A percentile compares a stretch with the other conserved stretches of the same genome.
phyloP scores from a whole-genome alignment of 1,140 invertebrate species.

The Musca vetustissima region DNA sequence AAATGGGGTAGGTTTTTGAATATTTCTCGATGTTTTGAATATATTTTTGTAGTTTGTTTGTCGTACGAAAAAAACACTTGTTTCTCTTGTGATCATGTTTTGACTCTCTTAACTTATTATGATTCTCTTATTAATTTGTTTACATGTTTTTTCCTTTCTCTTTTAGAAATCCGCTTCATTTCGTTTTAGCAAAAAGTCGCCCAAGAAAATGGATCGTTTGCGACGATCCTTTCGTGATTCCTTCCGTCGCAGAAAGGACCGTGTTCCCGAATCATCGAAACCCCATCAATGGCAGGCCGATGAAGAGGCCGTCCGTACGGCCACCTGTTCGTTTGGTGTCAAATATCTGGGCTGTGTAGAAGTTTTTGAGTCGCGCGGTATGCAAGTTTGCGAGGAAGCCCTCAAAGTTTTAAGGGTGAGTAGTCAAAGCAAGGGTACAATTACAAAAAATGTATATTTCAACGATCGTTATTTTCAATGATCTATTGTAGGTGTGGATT shows the following conservation, averaged over 20 bases:
- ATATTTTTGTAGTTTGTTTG: no score
- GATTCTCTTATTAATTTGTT: background rate
- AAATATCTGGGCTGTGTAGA: slow-evolving; percentile 99
- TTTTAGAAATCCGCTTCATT: slow-evolving; percentile 61
- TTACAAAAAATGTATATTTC: no score
- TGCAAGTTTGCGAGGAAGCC: slow-evolving; percentile 99
- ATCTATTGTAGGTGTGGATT: no score
- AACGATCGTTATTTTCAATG: no score
- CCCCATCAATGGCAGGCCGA: slow-evolving; percentile 98
- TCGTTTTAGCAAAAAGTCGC: slow-evolving; percentile 64
- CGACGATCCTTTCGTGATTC: slow-evolving; percentile 90
- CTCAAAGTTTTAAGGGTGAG: slow-evolving; percentile 89
- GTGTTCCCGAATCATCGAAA: slow-evolving; percentile 86
- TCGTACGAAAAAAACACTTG: slow-evolving; percentile 5
- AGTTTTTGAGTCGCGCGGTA: slow-evolving; percentile 98
- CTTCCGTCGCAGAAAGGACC: slow-evolving; percentile 82
- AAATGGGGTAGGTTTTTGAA: slow-evolving; percentile 53
- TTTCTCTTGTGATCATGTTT: slow-evolving; percentile 9
- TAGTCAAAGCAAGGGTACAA: no score
- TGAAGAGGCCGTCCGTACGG: slow-evolving; percentile 90
- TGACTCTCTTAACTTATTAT: slow-evolving; percentile 11
- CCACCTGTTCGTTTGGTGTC: slow-evolving; percentile 95
- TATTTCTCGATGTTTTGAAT: background rate
- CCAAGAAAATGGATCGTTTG: slow-evolving; percentile 87
- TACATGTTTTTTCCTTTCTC: background rate